These are phyloP conservation scores for Sycophaga agraensis DNA, from an alignment of 1,140 invertebrate genomes.

Conservation along the genomic window DNA sequence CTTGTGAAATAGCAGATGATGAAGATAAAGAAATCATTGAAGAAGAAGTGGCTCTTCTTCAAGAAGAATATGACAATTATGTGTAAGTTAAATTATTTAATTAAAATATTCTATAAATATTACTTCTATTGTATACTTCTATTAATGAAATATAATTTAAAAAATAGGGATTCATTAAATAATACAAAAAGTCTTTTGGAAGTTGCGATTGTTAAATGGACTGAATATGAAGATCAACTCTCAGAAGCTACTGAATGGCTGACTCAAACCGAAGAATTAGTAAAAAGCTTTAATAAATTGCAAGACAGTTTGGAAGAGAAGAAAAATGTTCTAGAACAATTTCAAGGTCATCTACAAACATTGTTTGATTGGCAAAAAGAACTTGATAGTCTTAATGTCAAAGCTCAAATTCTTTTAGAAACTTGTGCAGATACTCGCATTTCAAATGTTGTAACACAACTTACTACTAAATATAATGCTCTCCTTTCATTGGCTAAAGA, in stretches of 20 bases:
- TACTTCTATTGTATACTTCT: no score
- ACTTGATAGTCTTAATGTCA: slow-evolving; percentile 87
- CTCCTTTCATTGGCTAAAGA: slow-evolving; percentile 90
- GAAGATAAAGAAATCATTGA: slow-evolving; percentile 89
- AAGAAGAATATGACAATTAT: slow-evolving; percentile 85
- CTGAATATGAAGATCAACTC: slow-evolving; percentile 92
- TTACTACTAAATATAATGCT: slow-evolving; percentile 92
- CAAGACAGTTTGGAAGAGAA: slow-evolving; percentile 88
- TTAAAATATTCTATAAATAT: no score
- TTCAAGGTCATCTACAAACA: slow-evolving; percentile 86
- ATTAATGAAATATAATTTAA: slow-evolving; percentile 14
- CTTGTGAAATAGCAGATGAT: slow-evolving; percentile 78
- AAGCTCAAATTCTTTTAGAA: slow-evolving; percentile 84
- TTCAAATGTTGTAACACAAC: slow-evolving; percentile 89
- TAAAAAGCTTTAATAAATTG: slow-evolving; percentile 88
- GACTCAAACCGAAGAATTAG: slow-evolving; percentile 79
- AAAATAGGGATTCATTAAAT: slow-evolving; percentile 67
- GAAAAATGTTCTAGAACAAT: slow-evolving; percentile 84
- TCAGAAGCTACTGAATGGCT: slow-evolving; percentile 87
- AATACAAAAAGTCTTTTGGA: slow-evolving; percentile 83
- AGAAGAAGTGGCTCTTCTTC: slow-evolving; percentile 83
- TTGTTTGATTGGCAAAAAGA: slow-evolving; percentile 93
- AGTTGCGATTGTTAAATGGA: slow-evolving; percentile 90
- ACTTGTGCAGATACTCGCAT: slow-evolving; percentile 91
- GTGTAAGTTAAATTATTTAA: slow-evolving; percentile 61